These are phyloP conservation scores for Lepidiolamprologus cunningtoni DNA, from an alignment of 2,113 vertebrate species.

Conservation along the genomic window DNA sequence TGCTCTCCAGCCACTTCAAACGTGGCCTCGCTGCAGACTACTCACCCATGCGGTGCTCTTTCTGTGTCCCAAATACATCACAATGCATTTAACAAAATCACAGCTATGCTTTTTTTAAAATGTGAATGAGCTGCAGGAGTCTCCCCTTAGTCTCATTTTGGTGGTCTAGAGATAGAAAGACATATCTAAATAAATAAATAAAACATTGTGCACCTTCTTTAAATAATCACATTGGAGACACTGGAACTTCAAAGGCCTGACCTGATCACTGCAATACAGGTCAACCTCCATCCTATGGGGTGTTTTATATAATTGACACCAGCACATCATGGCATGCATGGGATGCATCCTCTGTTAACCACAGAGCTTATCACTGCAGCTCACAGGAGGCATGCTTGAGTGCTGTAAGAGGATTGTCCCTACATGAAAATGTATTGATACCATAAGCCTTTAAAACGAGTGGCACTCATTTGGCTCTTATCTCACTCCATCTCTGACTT, in stretches of 20 bases:
- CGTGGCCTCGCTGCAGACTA: slow-evolving; percentile 27
- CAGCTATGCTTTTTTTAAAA: background rate
- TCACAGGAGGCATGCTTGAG: background rate
- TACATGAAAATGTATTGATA: slow-evolving; percentile 53
- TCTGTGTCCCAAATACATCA: slow-evolving; percentile 62
- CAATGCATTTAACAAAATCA: slow-evolving; percentile 40
- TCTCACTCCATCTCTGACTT: background rate
- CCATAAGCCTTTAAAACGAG: slow-evolving; percentile 38
- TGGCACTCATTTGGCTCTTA: background rate
- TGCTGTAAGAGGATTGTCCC: slow-evolving; percentile 39
- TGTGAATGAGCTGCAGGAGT: background rate
- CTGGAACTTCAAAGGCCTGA: slow-evolving; percentile 1
- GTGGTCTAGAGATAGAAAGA: background rate
- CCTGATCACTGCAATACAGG: background rate
- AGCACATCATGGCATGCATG: background rate
- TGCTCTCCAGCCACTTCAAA: slow-evolving; percentile 18
- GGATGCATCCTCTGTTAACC: background rate
- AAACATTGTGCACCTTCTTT: background rate
- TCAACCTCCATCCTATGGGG: background rate
- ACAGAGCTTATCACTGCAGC: background rate
- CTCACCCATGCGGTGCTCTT: slow-evolving; percentile 31
- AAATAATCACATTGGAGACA: slow-evolving; percentile 26
- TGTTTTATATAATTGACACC: background rate
- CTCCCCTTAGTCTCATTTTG: background rate
- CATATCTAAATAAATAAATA: background rate